Evolutionary conservation across 2,888 invertebrate genomes (phyloP), one percentile per base, ranked within the genome.

Genomic region (Agrochola litura): DNA sequence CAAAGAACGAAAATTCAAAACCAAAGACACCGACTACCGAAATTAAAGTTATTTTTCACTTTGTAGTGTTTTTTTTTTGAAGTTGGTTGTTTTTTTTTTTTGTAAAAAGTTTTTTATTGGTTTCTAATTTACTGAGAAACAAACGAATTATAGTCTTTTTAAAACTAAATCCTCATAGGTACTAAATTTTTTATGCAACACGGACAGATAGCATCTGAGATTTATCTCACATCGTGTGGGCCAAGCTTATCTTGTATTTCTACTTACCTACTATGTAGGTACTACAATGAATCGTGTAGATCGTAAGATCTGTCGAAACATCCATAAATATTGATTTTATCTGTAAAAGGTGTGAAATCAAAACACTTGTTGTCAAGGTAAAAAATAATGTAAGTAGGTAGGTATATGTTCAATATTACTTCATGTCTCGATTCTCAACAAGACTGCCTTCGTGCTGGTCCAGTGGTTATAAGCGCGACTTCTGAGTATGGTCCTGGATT

Each of bases 291-390:
- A 0, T 52, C 19, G 22, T 52, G 52, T 22, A 52, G 52, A 30
- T 46, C 30, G 43, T 30, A 22, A 43, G n/a, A 71, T 52, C 19
- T 69, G 43, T 25, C 14, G 12, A 60, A 82, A 77, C 66, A 70
- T 30, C 41, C 9, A 52, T n/a, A 25, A 58, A 25, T 41, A 58
- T 67, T 83, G 56, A 73, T 69, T 43, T 79, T 79, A 83, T 81
- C 79, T 73, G 14, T 16, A 8, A 46, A 52, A 66, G 25, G n/a
- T 60, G 22, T 65, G 8, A 66, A 61, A 78, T 78, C 68, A 49
- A 68, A 69, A 43, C 64, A 83, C 61, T 83, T 68, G 72, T 72
- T 14, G 49, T 69, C 83, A 81, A 73, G 69, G 72, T 83, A 46
- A 77, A 72, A 56, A n/a, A 52, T 67, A 19, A 19, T 61, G 19